Evolutionary conservation across 2,888 invertebrate genomes (phyloP).

Genomic region (Amblyteles armatorius): DNA sequence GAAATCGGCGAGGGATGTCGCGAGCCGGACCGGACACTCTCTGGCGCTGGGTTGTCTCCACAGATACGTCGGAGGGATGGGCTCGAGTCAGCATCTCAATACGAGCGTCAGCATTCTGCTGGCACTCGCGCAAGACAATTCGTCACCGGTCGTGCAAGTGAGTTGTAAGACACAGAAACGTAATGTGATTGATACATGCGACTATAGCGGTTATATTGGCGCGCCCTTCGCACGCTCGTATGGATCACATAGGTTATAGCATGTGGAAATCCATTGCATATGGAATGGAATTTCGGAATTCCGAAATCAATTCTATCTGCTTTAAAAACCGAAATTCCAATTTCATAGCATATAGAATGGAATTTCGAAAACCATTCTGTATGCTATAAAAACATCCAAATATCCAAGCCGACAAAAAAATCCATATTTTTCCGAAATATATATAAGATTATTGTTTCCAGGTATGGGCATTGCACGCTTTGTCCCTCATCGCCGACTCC

Average conservation of each 20-base stretch:
- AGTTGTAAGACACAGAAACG: constrained; percentile 45
- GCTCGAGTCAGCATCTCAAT: constrained; percentile 96
- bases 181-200: not conserved
- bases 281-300: too few relatives aligned
- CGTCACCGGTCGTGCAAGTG: constrained; percentile 97
- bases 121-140: constrained; percentile 96
- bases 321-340: too few relatives aligned
- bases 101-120: constrained; percentile 97
- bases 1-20: constrained; percentile 94
- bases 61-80: constrained; percentile 97
- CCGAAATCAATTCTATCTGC: too few relatives aligned
- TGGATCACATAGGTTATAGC: too few relatives aligned
- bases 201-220: too few relatives aligned
- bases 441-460: constrained; percentile 76
- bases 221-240: too few relatives aligned
- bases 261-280: too few relatives aligned
- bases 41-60: constrained; percentile 98
- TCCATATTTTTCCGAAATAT: too few relatives aligned
- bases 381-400: too few relatives aligned
- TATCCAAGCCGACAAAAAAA: too few relatives aligned
- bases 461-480: constrained; percentile 98
- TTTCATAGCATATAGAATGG: too few relatives aligned
- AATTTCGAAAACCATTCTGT: too few relatives aligned
- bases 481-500: constrained; percentile 98
- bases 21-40: constrained; percentile 94